Evolutionary conservation across 2,113 vertebrate genomes (phyloP), one percentile per base, ranked within the genome.

Genomic region (Colinus virginianus): DNA sequence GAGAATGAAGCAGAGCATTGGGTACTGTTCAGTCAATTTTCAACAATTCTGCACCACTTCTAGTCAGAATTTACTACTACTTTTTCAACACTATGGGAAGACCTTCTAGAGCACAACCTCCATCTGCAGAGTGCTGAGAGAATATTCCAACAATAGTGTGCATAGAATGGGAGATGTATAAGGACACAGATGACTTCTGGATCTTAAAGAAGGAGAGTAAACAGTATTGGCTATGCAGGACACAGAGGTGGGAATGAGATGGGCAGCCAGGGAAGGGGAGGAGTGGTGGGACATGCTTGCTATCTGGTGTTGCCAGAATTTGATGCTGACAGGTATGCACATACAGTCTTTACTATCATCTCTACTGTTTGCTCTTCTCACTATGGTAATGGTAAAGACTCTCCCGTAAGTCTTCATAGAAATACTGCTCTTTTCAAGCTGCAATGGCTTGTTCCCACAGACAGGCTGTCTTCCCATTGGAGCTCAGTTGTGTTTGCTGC

Each of bases 301-400:
- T 62, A 79, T 78, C 75, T 81, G 42, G 43, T 62, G 81, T 76
- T 81, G 46, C 53, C 4, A 9, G 64, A 45, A 51, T 36, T 80
- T 69, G 43, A 71, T 87, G 22, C 55, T 42, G 45, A 55, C 69
- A 56, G 77, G 61, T 83, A n/a, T 9, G 19, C 2, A 17, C 4
- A 1, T 4, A 16, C 0, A 0, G 32, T 30, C 4, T 13, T 48
- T 56, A 32, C 79, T 42, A 6, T 22, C 61, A 7, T 3, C 3
- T 5, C 72, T 42, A 20, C 6, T 34, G 32, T 14, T 3, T 81
- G 56, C 63, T 25, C 28, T 58, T 5, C 5, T 46, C 25, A 13
- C 70, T 10, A 0, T 7, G 34, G 67, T n/a, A 56, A 20, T 18
- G 53, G 30, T 28, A 55, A 45, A 23, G 61, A 69, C 14, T 21